Evolutionary conservation across 1,140 invertebrate species (phyloP).

Genomic region (Pseudomyrmex cubaensis): DNA sequence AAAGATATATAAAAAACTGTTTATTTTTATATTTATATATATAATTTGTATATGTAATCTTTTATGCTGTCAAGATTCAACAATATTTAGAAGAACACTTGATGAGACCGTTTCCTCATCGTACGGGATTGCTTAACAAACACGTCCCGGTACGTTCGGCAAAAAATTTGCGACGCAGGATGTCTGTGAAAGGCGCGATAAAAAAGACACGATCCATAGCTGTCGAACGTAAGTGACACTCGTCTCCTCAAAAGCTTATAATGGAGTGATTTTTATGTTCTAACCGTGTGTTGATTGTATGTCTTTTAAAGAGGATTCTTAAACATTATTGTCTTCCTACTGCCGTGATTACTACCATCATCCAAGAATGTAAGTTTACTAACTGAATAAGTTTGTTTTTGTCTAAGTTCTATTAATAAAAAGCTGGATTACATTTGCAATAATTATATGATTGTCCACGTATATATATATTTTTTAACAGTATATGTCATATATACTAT

Average conservation of each 20-base stretch:
- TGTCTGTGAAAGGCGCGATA: slow-evolving; percentile 94
- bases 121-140: slow-evolving; percentile 88
- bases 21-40: background rate
- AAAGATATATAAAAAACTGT: background rate
- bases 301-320: slow-evolving; percentile 68
- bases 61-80: slow-evolving; percentile 88
- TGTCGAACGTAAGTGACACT: slow-evolving; percentile 89
- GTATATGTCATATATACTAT: no score
- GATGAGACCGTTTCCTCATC: slow-evolving; percentile 91
- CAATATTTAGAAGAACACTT: slow-evolving; percentile 95
- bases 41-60: slow-evolving; percentile 18
- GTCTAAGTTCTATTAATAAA: background rate
- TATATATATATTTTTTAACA: no score
- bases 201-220: slow-evolving; percentile 95
- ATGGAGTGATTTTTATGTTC: slow-evolving; percentile 58
- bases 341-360: slow-evolving; percentile 72
- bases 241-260: slow-evolving; percentile 18
- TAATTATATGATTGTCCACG: no score
- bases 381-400: slow-evolving; percentile 47
- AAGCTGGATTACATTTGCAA: no score
- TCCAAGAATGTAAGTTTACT: slow-evolving; percentile 80
- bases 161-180: slow-evolving; percentile 88
- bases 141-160: slow-evolving; percentile 83
- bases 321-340: slow-evolving; percentile 73
- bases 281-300: slow-evolving; percentile 71